These are phyloP conservation scores for Leptinotarsa rubiginosa DNA, from an alignment of 2,888 invertebrate genomes.

Conservation along the genomic window DNA sequence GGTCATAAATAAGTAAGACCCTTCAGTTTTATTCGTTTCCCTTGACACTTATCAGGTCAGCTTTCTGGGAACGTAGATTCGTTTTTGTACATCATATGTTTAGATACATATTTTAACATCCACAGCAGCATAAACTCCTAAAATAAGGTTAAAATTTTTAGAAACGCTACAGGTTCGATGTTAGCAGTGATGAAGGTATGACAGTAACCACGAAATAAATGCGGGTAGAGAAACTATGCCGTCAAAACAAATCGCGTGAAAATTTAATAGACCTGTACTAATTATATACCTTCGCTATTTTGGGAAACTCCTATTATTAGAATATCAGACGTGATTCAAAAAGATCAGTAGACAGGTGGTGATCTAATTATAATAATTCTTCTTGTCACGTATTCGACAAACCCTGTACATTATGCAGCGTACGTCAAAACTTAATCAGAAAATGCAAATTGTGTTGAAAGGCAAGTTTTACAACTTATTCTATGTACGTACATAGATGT, in stretches of 20 bases:
- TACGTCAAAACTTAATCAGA: not conserved
- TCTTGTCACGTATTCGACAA: not conserved
- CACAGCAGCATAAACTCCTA: not conserved
- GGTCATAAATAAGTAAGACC: no score
- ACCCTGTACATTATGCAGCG: not conserved
- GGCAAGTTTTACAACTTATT: no score
- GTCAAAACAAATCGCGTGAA: constrained; percentile 2
- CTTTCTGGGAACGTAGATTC: no score
- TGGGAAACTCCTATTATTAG: not conserved
- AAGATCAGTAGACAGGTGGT: constrained; percentile 3
- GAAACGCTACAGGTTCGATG: not conserved
- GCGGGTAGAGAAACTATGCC: not conserved
- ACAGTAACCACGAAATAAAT: constrained; percentile 1
- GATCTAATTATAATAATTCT: not conserved
- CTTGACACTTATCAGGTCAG: no score
- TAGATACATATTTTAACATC: no score
- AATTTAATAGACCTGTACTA: constrained; percentile 3
- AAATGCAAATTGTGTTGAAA: no score
- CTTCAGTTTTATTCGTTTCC: no score
- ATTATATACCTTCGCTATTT: constrained; percentile 9
- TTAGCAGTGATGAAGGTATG: constrained; percentile 11
- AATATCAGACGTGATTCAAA: not conserved
- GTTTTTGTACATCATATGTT: no score
- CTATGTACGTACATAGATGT: no score
- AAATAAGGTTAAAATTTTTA: not conserved